phyloP scores from a whole-genome alignment of 2,888 invertebrate species.

The Sesia bembeciformis region DNA sequence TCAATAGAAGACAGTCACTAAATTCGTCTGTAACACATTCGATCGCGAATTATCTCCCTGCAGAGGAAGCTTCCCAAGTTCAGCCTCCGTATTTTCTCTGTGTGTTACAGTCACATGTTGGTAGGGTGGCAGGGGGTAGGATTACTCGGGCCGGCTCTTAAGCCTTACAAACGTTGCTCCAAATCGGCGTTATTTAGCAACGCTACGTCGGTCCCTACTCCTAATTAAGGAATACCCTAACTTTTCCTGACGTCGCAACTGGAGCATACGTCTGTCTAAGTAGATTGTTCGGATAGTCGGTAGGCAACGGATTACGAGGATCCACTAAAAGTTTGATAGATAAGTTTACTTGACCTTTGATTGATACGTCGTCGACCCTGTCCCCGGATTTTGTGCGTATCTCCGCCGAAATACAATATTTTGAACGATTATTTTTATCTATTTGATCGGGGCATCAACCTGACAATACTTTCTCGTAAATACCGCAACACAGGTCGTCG shows the following conservation, averaged over 20 bases:
- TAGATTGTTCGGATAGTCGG: constrained; percentile 45
- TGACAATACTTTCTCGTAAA: too few species aligned
- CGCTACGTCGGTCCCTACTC: constrained; percentile 16
- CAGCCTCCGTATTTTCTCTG: not conserved
- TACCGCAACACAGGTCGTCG: too few species aligned
- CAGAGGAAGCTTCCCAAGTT: not conserved
- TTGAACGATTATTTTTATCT: too few species aligned
- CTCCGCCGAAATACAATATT: not conserved
- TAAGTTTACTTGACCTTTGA: not conserved
- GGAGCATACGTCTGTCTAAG: constrained; percentile 25
- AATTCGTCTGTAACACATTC: too few species aligned
- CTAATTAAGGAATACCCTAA: constrained; percentile 56
- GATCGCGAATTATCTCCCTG: too few species aligned
- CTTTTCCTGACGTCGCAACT: constrained; percentile 51
- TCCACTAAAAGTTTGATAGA: constrained; percentile 13
- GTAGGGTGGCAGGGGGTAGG: constrained; percentile 12
- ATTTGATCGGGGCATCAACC: too few species aligned
- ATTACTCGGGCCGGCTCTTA: constrained; percentile 35
- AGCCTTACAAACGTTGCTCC: constrained; percentile 51
- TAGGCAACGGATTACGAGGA: constrained; percentile 36
- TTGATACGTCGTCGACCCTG: not conserved
- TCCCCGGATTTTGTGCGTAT: not conserved
- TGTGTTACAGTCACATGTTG: not conserved
- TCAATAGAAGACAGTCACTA: too few species aligned
- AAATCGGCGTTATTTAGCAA: constrained; percentile 58